Conservation (phyloP, 1,140 invertebrate genomes). For the Sarcophaga peregrina region DNA sequence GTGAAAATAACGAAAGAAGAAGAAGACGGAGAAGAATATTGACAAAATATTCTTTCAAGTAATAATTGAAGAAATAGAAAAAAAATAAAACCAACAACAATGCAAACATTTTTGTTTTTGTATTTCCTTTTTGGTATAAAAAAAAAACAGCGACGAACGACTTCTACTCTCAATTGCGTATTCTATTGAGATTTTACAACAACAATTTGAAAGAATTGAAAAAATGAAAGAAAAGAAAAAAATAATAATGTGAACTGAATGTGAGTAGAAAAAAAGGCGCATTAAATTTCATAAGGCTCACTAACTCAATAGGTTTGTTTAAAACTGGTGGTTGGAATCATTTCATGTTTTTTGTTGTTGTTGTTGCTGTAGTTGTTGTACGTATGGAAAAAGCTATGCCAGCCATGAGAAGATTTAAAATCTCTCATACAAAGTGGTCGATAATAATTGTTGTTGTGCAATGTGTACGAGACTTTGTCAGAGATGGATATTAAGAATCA, state of each 20-base stretch:
- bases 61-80: conserved; percentile 20
- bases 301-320: neutral
- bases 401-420: neutral
- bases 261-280: neutral
- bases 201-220: neutral
- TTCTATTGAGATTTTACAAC: neutral
- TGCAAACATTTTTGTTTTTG: neutral
- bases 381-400: neutral
- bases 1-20: neutral
- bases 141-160: neutral
- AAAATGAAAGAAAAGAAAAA: neutral
- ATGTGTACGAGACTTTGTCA: neutral
- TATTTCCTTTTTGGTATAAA: neutral
- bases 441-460: conserved; percentile 5
- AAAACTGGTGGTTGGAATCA: neutral
- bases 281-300: neutral
- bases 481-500: no score
- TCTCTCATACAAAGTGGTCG: neutral
- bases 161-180: neutral
- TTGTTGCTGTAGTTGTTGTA: no score
- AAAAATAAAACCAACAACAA: conserved; percentile 1
- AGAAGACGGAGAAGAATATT: neutral
- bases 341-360: no score
- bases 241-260: neutral
- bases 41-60: neutral